Base-by-base conservation (phyloP, 2,113 vertebrate species). In the Cyanoderma ruficeps region DNA sequence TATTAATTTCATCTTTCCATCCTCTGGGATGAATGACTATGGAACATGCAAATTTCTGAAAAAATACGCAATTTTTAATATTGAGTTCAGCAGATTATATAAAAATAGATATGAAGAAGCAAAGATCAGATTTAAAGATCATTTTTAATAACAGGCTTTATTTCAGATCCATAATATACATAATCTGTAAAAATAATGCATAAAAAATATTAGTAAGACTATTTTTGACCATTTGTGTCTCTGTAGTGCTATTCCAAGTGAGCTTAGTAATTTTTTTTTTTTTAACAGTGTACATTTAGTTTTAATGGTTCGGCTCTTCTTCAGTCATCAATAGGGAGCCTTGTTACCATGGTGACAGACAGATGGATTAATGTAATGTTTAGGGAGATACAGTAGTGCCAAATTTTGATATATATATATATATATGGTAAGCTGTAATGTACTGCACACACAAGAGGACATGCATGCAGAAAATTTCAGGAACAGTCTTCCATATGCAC, bases 331-430 rank as follows among this genome's bases (percentile, higher is more conserved):
- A 86, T 91, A 96, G 83, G 49, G 90, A 94, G 71, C 93, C 93
- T 78, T 83, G 95, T 97, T 95, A 76, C 97, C 83, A 95, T 96
- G 75, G 96, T 79, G 95, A 97, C 83, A 95, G 95, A 93, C 82
- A 92, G 87, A 96, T 91, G 84, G 81, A 90, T 96, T 95, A 95
- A 90, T 93, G 83, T 0, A 0, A 86, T 82, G 70, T 83, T 91
- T 93, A 89, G 77, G 52, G 68, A 94, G 83, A 89, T 94, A 86
- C 21, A 46, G 57, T 60, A 90, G 44, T 97, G 93, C 77, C 93
- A 95, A 92, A 92, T 94, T 92, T 89, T 89, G 2, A 84, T 91
- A 90, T 39, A 39, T 39, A 39, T 39, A 39, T 90, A 94, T 89
- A 94, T 63, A 94, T 89, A 94, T 63, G 71, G 80, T 90, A 74